Conservation (phyloP, 1,140 invertebrate species). For the Procambarus clarkii region DNA sequence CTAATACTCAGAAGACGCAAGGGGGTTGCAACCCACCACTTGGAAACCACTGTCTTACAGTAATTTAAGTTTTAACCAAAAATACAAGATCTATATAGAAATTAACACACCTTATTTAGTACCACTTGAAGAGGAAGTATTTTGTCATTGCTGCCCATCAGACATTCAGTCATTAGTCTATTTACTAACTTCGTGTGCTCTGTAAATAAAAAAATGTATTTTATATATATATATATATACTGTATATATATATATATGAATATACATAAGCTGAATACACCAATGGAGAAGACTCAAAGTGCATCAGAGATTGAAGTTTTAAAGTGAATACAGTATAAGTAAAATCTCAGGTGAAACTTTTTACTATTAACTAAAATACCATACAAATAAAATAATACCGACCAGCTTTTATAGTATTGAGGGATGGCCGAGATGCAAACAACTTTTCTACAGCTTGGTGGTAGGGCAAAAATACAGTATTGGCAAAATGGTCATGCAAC, state of each 20-base stretch:
- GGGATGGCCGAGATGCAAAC: slow-evolving; percentile 12
- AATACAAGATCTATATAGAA: neutral
- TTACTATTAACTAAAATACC: neutral
- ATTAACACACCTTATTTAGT: slow-evolving; percentile 41
- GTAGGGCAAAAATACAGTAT: slow-evolving; percentile 43
- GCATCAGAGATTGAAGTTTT: neutral
- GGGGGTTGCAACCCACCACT: too few relatives aligned
- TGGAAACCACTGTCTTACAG: too few relatives aligned
- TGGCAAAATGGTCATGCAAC: slow-evolving; percentile 55
- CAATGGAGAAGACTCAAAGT: neutral
- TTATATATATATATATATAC: too few relatives aligned
- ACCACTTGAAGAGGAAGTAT: slow-evolving; percentile 43
- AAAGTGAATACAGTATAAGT: neutral
- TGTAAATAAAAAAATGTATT: slow-evolving; percentile 5
- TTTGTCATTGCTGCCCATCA: slow-evolving; percentile 44
- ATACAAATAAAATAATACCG: neutral
- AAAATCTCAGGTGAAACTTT: too few relatives aligned
- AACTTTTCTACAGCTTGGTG: slow-evolving; percentile 36
- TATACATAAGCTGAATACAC: neutral
- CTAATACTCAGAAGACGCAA: too few relatives aligned
- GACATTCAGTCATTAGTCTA: slow-evolving; percentile 30
- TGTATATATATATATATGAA: too few relatives aligned
- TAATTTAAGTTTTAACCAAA: too few relatives aligned
- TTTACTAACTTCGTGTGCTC: slow-evolving; percentile 46
- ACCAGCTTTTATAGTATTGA: slow-evolving; percentile 41